These are phyloP conservation scores for Cheirogaleus major DNA, from an alignment of 2,797 vertebrate genomes.

Conservation along the genomic window DNA sequence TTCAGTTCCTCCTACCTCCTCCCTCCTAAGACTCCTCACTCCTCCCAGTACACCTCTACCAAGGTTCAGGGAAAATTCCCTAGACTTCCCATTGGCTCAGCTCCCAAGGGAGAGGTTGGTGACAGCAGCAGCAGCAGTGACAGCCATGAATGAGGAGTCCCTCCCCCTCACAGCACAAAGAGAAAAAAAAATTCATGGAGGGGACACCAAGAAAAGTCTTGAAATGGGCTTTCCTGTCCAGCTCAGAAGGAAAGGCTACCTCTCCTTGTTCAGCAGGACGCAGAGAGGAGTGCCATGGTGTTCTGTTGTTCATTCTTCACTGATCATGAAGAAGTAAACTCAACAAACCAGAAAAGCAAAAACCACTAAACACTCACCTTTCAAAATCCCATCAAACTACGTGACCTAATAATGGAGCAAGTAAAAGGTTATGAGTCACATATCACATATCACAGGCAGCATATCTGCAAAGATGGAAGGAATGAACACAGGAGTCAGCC, in stretches of 20 bases:
- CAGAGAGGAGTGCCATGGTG: background rate
- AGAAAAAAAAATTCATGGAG: background rate
- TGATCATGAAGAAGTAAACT: background rate
- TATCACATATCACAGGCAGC: background rate
- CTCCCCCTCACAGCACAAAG: background rate
- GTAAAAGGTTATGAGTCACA: background rate
- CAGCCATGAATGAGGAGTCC: background rate
- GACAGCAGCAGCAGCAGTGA: background rate
- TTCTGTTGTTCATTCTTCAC: background rate
- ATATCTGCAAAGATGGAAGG: background rate
- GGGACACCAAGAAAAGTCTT: background rate
- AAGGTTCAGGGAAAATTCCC: constrained; percentile 2
- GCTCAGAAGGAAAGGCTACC: background rate
- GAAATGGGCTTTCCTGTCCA: background rate
- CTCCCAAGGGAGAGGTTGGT: constrained; percentile 13
- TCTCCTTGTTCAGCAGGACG: background rate
- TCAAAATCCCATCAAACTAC: background rate
- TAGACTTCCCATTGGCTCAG: constrained; percentile 64
- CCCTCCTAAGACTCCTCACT: constrained; percentile 24
- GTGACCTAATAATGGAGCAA: background rate
- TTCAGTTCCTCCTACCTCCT: constrained; percentile 41
- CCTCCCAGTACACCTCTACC: constrained; percentile 55
- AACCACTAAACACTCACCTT: background rate
- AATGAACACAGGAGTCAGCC: background rate
- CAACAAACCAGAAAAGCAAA: background rate